phyloP scores from a whole-genome alignment of 2,797 vertebrate genomes.

The Cephalopachus bancanus region DNA sequence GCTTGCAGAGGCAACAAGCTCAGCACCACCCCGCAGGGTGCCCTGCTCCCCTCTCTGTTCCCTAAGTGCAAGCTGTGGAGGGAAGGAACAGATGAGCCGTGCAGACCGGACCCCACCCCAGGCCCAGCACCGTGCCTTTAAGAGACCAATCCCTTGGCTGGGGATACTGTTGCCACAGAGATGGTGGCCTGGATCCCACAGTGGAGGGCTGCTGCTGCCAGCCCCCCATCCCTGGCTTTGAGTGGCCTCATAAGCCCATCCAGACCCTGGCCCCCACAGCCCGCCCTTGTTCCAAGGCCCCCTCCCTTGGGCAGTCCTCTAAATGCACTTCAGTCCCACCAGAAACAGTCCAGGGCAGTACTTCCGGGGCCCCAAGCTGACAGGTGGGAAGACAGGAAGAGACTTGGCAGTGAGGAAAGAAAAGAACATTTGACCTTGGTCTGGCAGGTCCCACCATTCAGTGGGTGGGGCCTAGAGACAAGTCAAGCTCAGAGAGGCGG shows the following conservation, averaged over 20 bases:
- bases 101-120: neutral
- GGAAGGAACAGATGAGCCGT: neutral
- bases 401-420: neutral
- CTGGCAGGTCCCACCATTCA: neutral
- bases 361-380: neutral
- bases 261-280: neutral
- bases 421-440: neutral
- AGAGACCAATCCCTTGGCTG: constrained; percentile 69
- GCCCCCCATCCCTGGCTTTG: neutral
- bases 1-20: neutral
- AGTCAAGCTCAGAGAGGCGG: neutral
- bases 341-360: neutral
- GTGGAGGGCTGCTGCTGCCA: constrained; percentile 35
- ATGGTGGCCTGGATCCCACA: constrained; percentile 69
- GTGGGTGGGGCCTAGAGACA: neutral
- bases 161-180: constrained; percentile 87
- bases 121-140: constrained; percentile 65
- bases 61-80: neutral
- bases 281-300: neutral
- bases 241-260: neutral
- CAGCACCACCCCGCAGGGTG: neutral
- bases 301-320: neutral
- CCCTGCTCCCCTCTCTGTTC: neutral
- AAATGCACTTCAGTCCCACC: neutral
- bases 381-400: neutral